Conservation (phyloP, 2,888 invertebrate species). For the Bellardia bayeri region DNA sequence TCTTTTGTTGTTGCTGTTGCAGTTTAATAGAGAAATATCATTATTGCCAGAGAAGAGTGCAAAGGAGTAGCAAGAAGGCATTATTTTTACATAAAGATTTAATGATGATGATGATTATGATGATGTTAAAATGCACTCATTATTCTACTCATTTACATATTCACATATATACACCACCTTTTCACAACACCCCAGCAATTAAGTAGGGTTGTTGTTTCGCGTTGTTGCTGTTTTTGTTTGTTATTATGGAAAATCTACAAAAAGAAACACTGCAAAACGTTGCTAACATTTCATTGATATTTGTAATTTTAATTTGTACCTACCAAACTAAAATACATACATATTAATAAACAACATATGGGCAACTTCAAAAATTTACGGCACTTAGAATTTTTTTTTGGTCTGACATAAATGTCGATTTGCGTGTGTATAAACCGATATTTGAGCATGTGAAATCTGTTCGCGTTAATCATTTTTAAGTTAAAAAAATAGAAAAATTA, state of each 20-base stretch:
- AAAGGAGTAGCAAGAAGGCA: not conserved
- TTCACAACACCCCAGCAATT: conserved; percentile 27
- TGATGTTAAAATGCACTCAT: conserved; percentile 13
- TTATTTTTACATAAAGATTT: not conserved
- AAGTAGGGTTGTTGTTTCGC: conserved; percentile 1
- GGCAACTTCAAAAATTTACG: too few species aligned
- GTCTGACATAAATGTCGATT: too few species aligned
- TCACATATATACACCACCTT: not conserved
- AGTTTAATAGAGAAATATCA: conserved; percentile 41
- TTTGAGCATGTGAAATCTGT: too few species aligned
- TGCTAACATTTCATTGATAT: not conserved
- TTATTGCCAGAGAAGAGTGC: not conserved
- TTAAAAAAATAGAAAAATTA: too few species aligned
- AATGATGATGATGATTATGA: not conserved
- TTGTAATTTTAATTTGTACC: not conserved
- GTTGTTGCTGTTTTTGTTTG: not conserved
- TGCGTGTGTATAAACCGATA: too few species aligned
- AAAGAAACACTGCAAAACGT: not conserved
- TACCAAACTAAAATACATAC: not conserved
- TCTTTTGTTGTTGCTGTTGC: conserved; percentile 2
- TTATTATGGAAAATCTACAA: not conserved
- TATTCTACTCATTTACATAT: not conserved
- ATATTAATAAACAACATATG: too few species aligned
- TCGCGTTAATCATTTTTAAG: too few species aligned
- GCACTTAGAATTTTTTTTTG: too few species aligned